Conservation (phyloP, 2,888 invertebrate genomes). For the Heliothis peltigera region DNA sequence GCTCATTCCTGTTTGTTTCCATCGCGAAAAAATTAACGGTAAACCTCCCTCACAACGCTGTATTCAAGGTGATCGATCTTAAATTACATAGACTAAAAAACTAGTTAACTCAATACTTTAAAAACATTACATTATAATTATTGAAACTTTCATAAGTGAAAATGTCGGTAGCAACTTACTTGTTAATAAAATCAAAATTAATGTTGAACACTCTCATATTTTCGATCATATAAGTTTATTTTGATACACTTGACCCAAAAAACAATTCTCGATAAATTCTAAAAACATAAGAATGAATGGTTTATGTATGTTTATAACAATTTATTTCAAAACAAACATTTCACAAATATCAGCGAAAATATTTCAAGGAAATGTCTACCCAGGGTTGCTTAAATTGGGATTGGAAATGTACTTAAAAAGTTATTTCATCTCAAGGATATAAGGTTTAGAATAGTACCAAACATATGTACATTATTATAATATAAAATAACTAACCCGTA, state of each 20-base stretch:
- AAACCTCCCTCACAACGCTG: no score
- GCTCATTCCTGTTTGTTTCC: no score
- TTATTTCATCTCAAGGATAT: background rate
- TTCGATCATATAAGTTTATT: slow-evolving; percentile 13
- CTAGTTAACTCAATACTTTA: background rate
- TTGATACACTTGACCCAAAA: slow-evolving; percentile 29
- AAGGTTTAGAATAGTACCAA: no score
- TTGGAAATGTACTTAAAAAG: background rate
- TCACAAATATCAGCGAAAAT: background rate
- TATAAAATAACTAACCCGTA: no score
- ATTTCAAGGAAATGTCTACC: background rate
- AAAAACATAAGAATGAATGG: slow-evolving; percentile 40
- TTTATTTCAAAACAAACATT: slow-evolving; percentile 20
- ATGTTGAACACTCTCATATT: slow-evolving; percentile 5
- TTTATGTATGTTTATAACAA: slow-evolving; percentile 19
- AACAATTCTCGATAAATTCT: slow-evolving; percentile 49
- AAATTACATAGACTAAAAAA: background rate
- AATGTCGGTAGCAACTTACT: slow-evolving; percentile 17
- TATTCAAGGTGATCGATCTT: background rate
- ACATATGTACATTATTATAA: no score
- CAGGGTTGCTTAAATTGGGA: background rate
- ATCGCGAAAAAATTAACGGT: no score
- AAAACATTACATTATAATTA: background rate
- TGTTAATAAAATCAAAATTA: slow-evolving; percentile 16
- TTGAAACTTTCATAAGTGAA: background rate